Conservation (phyloP, 2,797 vertebrate genomes). For the Bradypodion ventrale region DNA sequence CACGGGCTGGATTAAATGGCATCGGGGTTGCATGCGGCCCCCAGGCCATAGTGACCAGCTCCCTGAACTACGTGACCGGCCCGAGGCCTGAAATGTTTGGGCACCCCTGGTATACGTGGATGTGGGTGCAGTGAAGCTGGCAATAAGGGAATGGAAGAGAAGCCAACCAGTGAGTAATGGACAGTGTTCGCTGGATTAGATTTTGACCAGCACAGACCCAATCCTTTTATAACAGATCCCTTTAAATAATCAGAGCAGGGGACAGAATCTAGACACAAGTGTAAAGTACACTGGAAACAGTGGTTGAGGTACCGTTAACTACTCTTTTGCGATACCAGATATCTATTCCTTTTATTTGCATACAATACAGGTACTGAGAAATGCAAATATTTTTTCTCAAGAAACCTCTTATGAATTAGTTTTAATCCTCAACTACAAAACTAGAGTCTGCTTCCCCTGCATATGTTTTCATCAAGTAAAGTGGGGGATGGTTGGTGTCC, state of each 20-base stretch:
- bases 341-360: not conserved
- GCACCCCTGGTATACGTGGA: too few species aligned
- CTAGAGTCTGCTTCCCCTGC: not conserved
- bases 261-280: not conserved
- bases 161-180: not conserved
- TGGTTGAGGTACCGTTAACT: not conserved
- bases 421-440: too few species aligned
- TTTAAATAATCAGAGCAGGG: not conserved
- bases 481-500: not conserved
- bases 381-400: not conserved
- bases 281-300: not conserved
- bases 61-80: too few species aligned
- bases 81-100: too few species aligned
- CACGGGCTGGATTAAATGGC: too few species aligned
- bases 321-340: too few species aligned
- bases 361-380: not conserved
- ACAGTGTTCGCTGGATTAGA: too few species aligned
- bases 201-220: not conserved
- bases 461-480: not conserved
- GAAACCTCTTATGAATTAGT: not conserved
- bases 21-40: too few species aligned
- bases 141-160: too few species aligned
- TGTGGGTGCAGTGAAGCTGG: not conserved
- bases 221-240: too few species aligned
- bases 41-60: too few species aligned